Evolutionary conservation across 1,140 invertebrate genomes (phyloP).

Genomic region (Drosophila parabipectinata): DNA sequence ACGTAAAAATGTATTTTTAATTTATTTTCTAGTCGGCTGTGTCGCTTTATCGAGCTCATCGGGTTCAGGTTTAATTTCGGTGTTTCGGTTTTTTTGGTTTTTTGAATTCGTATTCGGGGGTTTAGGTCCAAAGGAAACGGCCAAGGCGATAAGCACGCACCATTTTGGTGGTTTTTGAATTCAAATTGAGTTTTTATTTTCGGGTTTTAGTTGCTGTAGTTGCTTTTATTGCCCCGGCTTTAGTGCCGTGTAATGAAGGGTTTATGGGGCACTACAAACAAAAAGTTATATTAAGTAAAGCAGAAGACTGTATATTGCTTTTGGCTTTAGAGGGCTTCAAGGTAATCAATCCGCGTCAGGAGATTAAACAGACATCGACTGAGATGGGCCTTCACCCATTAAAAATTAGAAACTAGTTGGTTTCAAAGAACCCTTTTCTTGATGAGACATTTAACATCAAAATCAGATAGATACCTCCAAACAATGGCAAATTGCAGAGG

Average conservation of each 20-base stretch:
- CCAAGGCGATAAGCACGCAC: conserved; percentile 73
- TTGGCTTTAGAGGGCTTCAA: conserved; percentile 18
- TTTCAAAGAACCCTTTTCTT: not conserved
- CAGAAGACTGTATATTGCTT: conserved; percentile 5
- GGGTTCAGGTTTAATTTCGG: conserved; percentile 45
- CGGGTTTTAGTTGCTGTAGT: conserved; percentile 42
- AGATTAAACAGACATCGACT: conserved; percentile 22
- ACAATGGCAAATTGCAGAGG: conserved; percentile 38
- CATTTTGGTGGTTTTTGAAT: conserved; percentile 64
- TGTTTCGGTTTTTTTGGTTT: conserved; percentile 40
- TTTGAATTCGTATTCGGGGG: conserved; percentile 16
- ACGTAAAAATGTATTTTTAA: conserved; percentile 81
- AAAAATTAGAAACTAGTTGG: not conserved
- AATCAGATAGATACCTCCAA: not conserved
- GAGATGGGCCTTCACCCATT: not conserved
- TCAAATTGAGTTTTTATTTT: conserved; percentile 76
- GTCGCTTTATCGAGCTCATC: conserved; percentile 75
- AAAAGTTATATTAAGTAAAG: conserved; percentile 45
- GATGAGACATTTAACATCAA: not conserved
- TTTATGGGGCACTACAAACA: conserved; percentile 57
- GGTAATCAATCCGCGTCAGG: conserved; percentile 30
- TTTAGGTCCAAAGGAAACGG: conserved; percentile 31
- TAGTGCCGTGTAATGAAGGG: conserved; percentile 68
- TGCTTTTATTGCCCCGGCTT: conserved; percentile 40
- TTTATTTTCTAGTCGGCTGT: conserved; percentile 71